Evolutionary conservation across 2,113 vertebrate genomes (phyloP), one percentile per base, ranked within the genome.

Genomic region (Ursus arctos): DNA sequence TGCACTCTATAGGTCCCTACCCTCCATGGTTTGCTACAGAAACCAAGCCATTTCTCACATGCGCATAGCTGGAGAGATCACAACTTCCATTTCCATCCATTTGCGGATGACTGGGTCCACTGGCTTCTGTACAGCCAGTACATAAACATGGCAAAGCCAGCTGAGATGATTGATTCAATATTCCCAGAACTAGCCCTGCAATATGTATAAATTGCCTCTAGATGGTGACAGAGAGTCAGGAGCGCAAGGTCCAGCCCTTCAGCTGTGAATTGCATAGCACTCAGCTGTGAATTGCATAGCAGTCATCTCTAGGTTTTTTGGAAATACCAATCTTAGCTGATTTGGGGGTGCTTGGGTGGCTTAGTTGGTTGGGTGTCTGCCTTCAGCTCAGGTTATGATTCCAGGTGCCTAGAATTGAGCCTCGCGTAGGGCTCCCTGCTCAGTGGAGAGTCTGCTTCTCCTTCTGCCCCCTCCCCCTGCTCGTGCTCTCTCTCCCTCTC

Each of bases 201-300:
- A 98, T 98, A 97, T 94, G 43, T 96, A 76, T 9, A 61, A 63
- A 77, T 61, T 21, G 94, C 49, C 98, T 96, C 83, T 97, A 98
- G 97, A 97, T 96, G 97, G 97, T 96, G 97, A 97, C 83, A 97
- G 90, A 98, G 97, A 97, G 95, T 96, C 69, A 40, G 81, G 22
- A 91, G 90, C 79, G 0, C 13, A 7, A 7, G n/a, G 11, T 53
- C 36, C 28, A 55, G 14, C 15, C 36, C 96, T 76, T 49, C 9
- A 7, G 22, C 19, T 65, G 1, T 6, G 53, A 81, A 74, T 14
- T 31, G 49, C 13, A 77, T 82, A 77, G 43, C 1, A 6, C 43
- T 49, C 9, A 7, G 22, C 19, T 65, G 1, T 6, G 53, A 81
- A 74, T 14, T 31, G 49, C 10, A 59, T 15, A 49, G 43, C 43